Evolutionary conservation across 2,797 vertebrate species (phyloP).

Genomic region (Falco rusticolus): DNA sequence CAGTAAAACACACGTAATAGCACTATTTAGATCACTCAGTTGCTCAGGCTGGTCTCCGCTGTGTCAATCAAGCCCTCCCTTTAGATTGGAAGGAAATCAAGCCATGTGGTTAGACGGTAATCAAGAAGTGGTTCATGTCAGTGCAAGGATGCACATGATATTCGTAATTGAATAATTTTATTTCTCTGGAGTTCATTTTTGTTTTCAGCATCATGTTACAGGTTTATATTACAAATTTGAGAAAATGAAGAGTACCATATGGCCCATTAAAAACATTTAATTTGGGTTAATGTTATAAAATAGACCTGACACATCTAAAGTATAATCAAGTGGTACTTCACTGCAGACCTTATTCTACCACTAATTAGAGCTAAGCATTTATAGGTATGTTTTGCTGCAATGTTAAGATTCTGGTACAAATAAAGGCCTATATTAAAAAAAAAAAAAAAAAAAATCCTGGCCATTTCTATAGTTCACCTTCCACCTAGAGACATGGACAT

Average conservation of each 20-base stretch:
- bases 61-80: background rate
- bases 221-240: background rate
- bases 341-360: background rate
- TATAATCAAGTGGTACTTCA: conserved; percentile 1
- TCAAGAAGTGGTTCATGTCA: background rate
- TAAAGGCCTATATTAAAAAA: background rate
- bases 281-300: conserved; percentile 23
- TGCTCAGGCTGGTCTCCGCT: background rate
- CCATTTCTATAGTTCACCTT: background rate
- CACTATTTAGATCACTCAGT: background rate
- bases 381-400: background rate
- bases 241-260: conserved; percentile 6
- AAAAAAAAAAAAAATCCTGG: background rate
- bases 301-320: background rate
- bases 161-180: background rate
- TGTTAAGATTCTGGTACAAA: background rate
- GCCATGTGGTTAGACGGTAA: background rate
- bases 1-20: background rate
- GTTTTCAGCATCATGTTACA: background rate
- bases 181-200: conserved; percentile 17
- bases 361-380: background rate
- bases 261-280: background rate
- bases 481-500: background rate
- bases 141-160: background rate
- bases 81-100: background rate